Evolutionary conservation across 1,140 invertebrate species (phyloP), one percentile per base, ranked within the genome.

Genomic region (Zeugodacus cucurbitae): DNA sequence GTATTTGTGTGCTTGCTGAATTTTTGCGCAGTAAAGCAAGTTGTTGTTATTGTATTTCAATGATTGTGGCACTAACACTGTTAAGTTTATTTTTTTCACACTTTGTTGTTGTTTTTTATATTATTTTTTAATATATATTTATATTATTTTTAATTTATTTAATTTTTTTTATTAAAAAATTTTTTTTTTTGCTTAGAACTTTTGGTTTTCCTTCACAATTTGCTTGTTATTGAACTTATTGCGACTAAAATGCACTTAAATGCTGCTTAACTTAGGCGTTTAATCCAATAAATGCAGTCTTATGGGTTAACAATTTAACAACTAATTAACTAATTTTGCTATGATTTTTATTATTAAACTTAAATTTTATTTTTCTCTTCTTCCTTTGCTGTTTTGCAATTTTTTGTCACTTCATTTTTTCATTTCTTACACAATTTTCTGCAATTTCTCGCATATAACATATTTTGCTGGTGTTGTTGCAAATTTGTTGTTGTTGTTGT

Each of bases 251-350:
- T 86, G 20, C 48, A 86, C 85, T 86, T 86, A 74, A 74, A 74
- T 74, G 67, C 67, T 74, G 67, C 20, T 58, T 86, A 86, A 82
- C 41, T 82, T 54, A 26, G 11, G 41, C 41, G 41, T 26, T 82
- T 82, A 59, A 58, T 59, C 85, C 85, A 86, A 86, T 86, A 88
- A 88, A 78, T 88, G 87, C 87, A 88, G 87, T 88, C 87, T 88
- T 88, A 57, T 88, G 67, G 87, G 85, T 86, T 86, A 58, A 48
- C 48, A 58, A 58, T 58, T 58, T 58, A 86, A 22, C n/a, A 59
- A 86, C 6, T 59, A 59, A 48, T 82, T 48, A 48, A 48, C 41
- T 48, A 44, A 82, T 26, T 82, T 82, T 82, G 34, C n/a, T 82
- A 48, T 14, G 0, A 34, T 10, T 67, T 29, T 70, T 17, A 29